Evolutionary conservation across 2,888 invertebrate genomes (phyloP).

Genomic region (Dusona sp.): DNA sequence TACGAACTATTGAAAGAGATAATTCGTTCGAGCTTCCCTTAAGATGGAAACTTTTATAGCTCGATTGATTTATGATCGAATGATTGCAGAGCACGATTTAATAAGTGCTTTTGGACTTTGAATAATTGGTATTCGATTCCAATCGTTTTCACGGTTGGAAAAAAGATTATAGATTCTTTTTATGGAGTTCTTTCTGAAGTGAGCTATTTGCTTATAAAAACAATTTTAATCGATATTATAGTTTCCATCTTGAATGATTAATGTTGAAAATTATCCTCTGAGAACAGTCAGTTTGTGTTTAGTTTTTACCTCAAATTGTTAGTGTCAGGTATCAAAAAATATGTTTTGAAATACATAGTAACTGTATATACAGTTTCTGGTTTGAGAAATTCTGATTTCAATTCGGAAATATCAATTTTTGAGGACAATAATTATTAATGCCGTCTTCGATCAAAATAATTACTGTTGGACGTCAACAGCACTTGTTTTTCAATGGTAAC

Average conservation of each 20-base stretch:
- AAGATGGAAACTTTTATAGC: not conserved
- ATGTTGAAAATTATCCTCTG: not conserved
- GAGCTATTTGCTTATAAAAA: not conserved
- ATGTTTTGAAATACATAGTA: not conserved
- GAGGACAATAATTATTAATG: not conserved
- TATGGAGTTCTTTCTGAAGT: no score
- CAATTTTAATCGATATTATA: not conserved
- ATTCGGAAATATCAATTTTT: not conserved
- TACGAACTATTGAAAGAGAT: not conserved
- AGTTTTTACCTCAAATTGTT: not conserved
- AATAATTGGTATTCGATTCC: not conserved
- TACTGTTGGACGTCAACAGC: no score
- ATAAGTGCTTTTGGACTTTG: not conserved
- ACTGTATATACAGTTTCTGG: not conserved
- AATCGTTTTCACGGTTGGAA: not conserved
- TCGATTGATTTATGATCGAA: slow-evolving; percentile 1
- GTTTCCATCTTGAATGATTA: not conserved
- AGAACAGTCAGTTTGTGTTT: not conserved
- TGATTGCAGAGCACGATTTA: not conserved
- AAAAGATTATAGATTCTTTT: not conserved
- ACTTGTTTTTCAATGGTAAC: no score
- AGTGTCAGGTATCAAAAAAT: not conserved
- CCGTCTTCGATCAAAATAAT: not conserved
- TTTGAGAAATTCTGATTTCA: not conserved
- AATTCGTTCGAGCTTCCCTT: slow-evolving; percentile 8